Base-by-base conservation (phyloP, 2,888 invertebrate genomes). In the Argyra leucocephala region DNA sequence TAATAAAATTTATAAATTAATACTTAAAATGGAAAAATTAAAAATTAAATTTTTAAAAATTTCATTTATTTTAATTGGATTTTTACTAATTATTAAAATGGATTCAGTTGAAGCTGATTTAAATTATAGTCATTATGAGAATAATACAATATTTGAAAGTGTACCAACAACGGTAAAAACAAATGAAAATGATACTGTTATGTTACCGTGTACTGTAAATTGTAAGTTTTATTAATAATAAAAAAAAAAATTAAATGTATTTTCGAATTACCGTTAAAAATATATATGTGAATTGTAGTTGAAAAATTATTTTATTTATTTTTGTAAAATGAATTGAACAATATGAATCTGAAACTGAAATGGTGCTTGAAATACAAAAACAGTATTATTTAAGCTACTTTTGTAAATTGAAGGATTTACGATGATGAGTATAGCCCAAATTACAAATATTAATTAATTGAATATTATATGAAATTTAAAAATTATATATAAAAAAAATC, bases 141-240 rank as follows among this genome's bases (percentile, higher is more conserved):
- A 73, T 63, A 72, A 67, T 73, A 82, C 77, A 77, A 81, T 83
- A 61, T 88, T 89, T 74, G 85, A 83, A 76, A 89, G 88, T 79
- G 82, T 86, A 1, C 88, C 90, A 0, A 89, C 89, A 5, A 86
- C 86, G 3, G 87, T 90, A 61, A 90, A 89, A 78, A 86, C 87
- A 4, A 86, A 84, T 69, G 89, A 90, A 76, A 90, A 91, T 72
- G 88, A 89, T 69, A 88, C 88, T 0, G 89, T 91, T 0, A 74
- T 89, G 24, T 78, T 93, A 67, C 92, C 92, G 0, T 93, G 92
- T 75, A 86, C 88, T 75, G 81, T 89, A 69, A 86, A 90, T 71
- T 86, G 90, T 86, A 82, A 85, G 83, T 76, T 24, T 62, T 57
- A 22, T 48, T 63, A 26, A 23, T 23, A 18, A 36, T 31, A 31